Evolutionary conservation across 2,113 vertebrate genomes (phyloP), one percentile per base, ranked within the genome.

Genomic region (Raphicerus campestris): DNA sequence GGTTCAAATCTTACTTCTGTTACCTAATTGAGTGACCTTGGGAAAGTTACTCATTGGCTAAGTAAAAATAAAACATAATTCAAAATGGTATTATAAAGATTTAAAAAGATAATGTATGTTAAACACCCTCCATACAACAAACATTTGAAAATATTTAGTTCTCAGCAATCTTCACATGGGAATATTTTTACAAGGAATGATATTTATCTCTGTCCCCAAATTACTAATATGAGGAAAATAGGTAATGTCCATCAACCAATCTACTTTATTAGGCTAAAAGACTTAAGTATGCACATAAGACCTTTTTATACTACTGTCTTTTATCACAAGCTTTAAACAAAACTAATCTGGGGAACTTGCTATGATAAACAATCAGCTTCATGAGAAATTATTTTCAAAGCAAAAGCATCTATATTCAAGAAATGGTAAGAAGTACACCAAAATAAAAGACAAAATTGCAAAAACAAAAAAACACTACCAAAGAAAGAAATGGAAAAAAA

Each of bases 361-460:
- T 96, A 42, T 84, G 45, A 88, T 63, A 75, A 90, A 80, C 53
- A 84, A 73, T 75, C 7, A 77, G 22, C 13, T 94, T 91, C 60
- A 45, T 45, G 28, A 97, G 35, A 87, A 85, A 88, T 84, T 89
- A 75, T 73, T 93, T 93, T 60, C 20, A 86, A 95, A 87, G 20
- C 51, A 92, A 82, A 87, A 73, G 5, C 4, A 63, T 39, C 2
- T 91, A 22, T 85, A 85, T 53, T 93, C 10, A 84, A 94, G 8
- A 93, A 89, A 95, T 83, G 15, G 15, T 86, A n/a, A 94, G 28
- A 93, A 87, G 14, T 66, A 83, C 26, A 73, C 4, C 8, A 83
- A 66, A 26, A 19, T 1, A 9, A 35, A 92, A 42, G 14, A 17
- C 58, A 17, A 91, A 81, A 86, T 6, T 39, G 19, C 32, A 85